Evolutionary conservation across 2,797 vertebrate genomes (phyloP).

Genomic region (Streptopelia turtur): DNA sequence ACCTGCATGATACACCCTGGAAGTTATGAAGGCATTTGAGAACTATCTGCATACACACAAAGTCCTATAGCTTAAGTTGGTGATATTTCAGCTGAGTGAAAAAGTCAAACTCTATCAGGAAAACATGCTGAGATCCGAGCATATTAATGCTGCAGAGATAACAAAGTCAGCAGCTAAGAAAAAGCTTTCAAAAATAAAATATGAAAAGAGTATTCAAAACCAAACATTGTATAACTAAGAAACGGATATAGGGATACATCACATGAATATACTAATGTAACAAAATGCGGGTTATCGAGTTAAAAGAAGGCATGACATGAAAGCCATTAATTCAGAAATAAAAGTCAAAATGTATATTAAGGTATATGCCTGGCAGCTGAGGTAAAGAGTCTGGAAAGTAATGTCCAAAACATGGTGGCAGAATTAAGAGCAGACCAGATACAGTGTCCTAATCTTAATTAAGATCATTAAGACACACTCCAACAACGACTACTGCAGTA

Average conservation of each 20-base stretch:
- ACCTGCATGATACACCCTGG: not conserved
- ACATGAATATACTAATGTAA: not conserved
- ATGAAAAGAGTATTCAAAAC: not conserved
- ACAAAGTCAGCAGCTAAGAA: not conserved
- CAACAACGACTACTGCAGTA: not conserved
- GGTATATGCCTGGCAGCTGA: not conserved
- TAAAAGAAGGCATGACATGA: not conserved
- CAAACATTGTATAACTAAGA: not conserved
- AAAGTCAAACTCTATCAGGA: not conserved
- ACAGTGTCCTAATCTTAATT: not conserved
- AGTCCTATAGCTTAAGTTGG: not conserved
- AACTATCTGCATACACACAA: not conserved
- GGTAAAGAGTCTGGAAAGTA: not conserved
- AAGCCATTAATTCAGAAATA: not conserved
- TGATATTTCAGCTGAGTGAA: not conserved
- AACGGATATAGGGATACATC: not conserved
- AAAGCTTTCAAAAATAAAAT: not conserved
- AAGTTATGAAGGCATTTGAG: not conserved
- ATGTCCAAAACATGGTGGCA: not conserved
- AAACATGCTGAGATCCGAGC: not conserved
- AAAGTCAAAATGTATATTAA: not conserved
- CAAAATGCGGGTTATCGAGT: fast-evolving
- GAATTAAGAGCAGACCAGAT: not conserved
- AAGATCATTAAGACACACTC: not conserved
- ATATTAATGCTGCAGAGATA: not conserved